Evolutionary conservation across 1,140 invertebrate genomes (phyloP).

Genomic region (Penaeus japonicus): DNA sequence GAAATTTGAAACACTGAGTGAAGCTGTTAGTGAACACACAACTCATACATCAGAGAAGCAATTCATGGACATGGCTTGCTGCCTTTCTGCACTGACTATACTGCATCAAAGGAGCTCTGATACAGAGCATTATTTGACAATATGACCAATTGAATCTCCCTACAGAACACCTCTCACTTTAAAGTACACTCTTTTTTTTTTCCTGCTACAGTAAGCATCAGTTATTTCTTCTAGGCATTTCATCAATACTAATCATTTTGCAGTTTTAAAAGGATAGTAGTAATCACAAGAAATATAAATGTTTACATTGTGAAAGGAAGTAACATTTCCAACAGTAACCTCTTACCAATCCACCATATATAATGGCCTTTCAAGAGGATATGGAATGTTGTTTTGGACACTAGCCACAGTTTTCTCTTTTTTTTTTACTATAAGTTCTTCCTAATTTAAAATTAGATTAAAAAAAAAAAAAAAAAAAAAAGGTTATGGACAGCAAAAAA

Average conservation of each 20-base stretch:
- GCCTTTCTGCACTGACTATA: slow-evolving; percentile 1
- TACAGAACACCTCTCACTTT: not conserved
- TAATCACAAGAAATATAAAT: slow-evolving; percentile 3
- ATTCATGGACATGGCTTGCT: slow-evolving; percentile 14
- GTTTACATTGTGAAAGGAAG: not conserved
- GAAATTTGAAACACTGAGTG: not conserved
- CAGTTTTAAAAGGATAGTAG: not conserved
- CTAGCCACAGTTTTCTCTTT: not conserved
- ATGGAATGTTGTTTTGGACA: slow-evolving; percentile 42
- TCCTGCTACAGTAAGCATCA: not conserved
- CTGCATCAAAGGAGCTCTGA: slow-evolving; percentile 38
- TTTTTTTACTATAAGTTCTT: not conserved
- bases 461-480: too few relatives aligned
- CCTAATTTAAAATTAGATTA: not conserved
- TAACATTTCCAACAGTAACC: not conserved
- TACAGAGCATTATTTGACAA: slow-evolving; percentile 40
- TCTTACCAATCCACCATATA: slow-evolving; percentile 14
- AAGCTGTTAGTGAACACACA: slow-evolving; percentile 7
- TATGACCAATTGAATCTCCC: slow-evolving; percentile 8
- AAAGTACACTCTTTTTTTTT: not conserved
- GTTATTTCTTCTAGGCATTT: slow-evolving; percentile 7
- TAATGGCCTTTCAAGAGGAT: slow-evolving; percentile 17
- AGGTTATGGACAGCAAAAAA: too few relatives aligned
- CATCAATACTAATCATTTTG: slow-evolving; percentile 10
- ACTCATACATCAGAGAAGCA: not conserved